These are phyloP conservation scores for Morone chrysops DNA, from an alignment of 2,113 vertebrate species.

Conservation along the genomic window DNA sequence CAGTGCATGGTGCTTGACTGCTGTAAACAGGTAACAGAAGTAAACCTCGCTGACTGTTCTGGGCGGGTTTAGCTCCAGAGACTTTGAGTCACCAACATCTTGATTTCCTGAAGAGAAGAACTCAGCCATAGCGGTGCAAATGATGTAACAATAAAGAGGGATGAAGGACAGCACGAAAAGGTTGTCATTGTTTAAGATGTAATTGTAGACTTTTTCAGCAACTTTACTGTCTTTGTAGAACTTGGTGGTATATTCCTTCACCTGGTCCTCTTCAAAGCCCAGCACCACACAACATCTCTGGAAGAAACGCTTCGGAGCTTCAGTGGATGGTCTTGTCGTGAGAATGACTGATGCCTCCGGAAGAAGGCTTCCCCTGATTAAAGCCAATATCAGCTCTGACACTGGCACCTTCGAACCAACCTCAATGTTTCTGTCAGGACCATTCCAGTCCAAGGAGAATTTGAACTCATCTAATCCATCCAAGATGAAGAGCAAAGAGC, in stretches of 20 bases:
- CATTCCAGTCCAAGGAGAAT: constrained; percentile 59
- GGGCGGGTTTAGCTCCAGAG: constrained; percentile 74
- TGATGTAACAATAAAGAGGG: constrained; percentile 83
- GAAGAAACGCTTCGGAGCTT: constrained; percentile 71
- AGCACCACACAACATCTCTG: constrained; percentile 78
- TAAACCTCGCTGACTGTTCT: constrained; percentile 82
- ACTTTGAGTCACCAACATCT: constrained; percentile 1
- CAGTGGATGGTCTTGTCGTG: constrained; percentile 72
- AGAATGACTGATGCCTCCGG: constrained; percentile 75
- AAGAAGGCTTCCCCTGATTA: constrained; percentile 76
- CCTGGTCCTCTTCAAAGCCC: constrained; percentile 79
- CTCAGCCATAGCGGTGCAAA: constrained; percentile 76
- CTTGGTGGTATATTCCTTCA: constrained; percentile 76
- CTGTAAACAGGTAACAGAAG: constrained; percentile 76
- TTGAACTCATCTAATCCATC: constrained; percentile 82
- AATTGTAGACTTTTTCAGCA: constrained; percentile 69
- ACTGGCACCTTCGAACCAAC: constrained; percentile 49
- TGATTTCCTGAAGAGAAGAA: constrained; percentile 65
- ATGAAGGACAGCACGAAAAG: constrained; percentile 81
- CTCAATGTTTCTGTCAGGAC: constrained; percentile 49
- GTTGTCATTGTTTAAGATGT: constrained; percentile 73
- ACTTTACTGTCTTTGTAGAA: constrained; percentile 73
- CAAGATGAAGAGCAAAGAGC: constrained; percentile 73
- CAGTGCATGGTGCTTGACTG: constrained; percentile 70
- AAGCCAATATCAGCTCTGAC: constrained; percentile 72